Conservation (phyloP, 2,797 vertebrate genomes). For the Danio jaintianensis region DNA sequence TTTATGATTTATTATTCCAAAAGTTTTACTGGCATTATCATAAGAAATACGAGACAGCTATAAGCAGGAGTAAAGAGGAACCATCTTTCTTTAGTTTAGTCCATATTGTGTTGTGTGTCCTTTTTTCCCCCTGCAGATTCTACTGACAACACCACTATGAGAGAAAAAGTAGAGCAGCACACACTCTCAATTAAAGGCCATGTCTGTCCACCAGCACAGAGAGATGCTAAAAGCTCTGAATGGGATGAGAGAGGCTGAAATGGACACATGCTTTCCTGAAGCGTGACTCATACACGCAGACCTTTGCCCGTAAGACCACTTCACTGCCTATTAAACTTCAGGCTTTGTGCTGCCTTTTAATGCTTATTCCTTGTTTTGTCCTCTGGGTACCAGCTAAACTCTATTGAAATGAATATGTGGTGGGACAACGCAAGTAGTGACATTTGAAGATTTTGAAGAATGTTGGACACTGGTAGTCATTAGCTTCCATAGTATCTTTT, state of each 20-base stretch:
- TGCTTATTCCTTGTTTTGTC: not conserved
- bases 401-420: not conserved
- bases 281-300: not conserved
- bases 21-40: too few species aligned
- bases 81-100: not conserved
- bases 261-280: not conserved
- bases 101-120: too few species aligned
- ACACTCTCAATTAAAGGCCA: slow-evolving; percentile 6
- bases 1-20: too few species aligned
- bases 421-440: not conserved
- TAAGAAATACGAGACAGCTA: too few species aligned
- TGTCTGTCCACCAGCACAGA: not conserved
- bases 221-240: slow-evolving; percentile 14
- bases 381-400: not conserved
- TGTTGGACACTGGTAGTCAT: too few species aligned
- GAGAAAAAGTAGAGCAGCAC: not conserved
- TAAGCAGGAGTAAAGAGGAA: not conserved
- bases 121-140: not conserved
- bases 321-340: not conserved
- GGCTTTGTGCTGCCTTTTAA: not conserved
- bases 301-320: slow-evolving; percentile 6
- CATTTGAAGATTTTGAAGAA: too few species aligned
- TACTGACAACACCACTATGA: not conserved
- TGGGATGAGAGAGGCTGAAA: slow-evolving; percentile 10
- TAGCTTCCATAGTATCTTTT: too few species aligned